Evolutionary conservation across 1,140 invertebrate genomes (phyloP).

Genomic region (Trichomalopsis sarcophagae): DNA sequence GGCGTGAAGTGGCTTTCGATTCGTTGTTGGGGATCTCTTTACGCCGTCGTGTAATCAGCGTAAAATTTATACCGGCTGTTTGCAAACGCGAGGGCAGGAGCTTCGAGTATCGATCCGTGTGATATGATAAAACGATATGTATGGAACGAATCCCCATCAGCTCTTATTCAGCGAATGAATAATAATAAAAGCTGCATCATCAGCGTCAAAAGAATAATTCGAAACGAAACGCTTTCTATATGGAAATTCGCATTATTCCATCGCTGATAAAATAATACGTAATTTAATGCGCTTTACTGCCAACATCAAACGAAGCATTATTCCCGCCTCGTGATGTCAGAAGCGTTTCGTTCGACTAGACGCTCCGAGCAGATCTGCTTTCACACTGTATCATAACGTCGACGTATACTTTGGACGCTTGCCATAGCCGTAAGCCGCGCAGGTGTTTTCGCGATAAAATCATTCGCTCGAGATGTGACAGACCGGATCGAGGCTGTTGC

Average conservation of each 20-base stretch:
- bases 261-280: no score
- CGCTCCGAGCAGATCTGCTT: neutral
- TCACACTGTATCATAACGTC: conserved; percentile 14
- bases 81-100: no score
- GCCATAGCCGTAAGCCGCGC: neutral
- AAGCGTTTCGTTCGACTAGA: neutral
- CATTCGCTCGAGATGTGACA: neutral
- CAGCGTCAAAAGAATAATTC: no score
- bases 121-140: no score
- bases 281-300: neutral
- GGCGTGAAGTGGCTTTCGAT: neutral
- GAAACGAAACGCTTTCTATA: no score
- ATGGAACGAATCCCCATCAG: no score
- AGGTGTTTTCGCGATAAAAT: conserved; percentile 33
- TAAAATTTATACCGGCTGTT: no score
- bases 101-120: no score
- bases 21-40: neutral
- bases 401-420: conserved; percentile 20
- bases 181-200: no score
- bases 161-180: no score
- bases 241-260: no score
- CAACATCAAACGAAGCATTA: neutral
- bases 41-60: no score
- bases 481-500: neutral
- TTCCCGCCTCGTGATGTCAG: neutral